Conservation (phyloP, 2,797 vertebrate genomes). For the Argentina silus region DNA sequence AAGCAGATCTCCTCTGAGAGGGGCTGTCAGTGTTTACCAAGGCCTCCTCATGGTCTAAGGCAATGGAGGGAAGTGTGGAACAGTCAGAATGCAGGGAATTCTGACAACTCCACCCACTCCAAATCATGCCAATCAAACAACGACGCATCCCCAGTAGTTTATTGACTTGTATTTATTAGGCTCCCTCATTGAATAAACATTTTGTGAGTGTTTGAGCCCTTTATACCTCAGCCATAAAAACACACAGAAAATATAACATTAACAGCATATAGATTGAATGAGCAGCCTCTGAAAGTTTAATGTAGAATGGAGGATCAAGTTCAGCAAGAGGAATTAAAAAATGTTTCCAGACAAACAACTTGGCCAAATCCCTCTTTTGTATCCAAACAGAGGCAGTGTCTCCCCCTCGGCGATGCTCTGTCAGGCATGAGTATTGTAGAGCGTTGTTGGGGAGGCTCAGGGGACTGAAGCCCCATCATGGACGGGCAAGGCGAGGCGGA, state of each 20-base stretch:
- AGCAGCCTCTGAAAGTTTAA: constrained; percentile 21
- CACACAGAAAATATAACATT: background rate
- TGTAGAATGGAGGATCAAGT: constrained; percentile 32
- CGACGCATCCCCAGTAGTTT: constrained; percentile 58
- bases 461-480: constrained; percentile 36
- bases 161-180: constrained; percentile 35
- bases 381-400: constrained; percentile 7
- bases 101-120: constrained; percentile 45
- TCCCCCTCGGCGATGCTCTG: background rate
- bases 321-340: constrained; percentile 40
- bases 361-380: constrained; percentile 22
- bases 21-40: background rate
- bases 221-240: background rate
- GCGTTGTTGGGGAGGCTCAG: constrained; percentile 37
- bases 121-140: constrained; percentile 57
- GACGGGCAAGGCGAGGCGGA: constrained; percentile 58
- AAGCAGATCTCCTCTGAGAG: background rate
- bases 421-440: background rate
- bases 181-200: constrained; percentile 8
- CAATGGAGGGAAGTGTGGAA: constrained; percentile 29
- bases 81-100: constrained; percentile 43
- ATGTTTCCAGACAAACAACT: constrained; percentile 38
- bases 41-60: background rate
- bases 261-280: background rate
- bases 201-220: constrained; percentile 11